Base-by-base conservation (phyloP, 2,888 invertebrate genomes). In the Tetramorium bicarinatum region DNA sequence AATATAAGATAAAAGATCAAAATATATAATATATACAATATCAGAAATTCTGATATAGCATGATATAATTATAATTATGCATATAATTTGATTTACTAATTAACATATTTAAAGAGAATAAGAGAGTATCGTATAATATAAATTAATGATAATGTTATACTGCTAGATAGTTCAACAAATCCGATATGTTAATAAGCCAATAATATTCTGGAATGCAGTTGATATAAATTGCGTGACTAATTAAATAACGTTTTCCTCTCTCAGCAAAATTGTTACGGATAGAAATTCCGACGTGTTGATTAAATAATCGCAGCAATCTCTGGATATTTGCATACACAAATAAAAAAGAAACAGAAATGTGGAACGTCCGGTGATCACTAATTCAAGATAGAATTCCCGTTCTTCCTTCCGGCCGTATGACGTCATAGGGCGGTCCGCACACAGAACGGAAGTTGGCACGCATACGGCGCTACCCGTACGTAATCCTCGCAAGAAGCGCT, bases 221-320 rank as follows among this genome's bases (percentile, higher is more conserved):
- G 25, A 64, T 38, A 64, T 76, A 64, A 76, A 66, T 76, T 25
- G 25, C 41, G 13, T 18, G 25, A 64, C 1, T 38, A 75, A 76
- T 66, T 25, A 4, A 76, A 76, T 64, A 66, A 76, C 25, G 6
- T 25, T 66, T 52, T 66, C 18, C 25, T 25, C 1, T 11, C 3
- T 11, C 25, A 8, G 18, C 21, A n/a, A 66, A 38, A 76, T 59
- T 29, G 44, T 47, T 21, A 52, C 25, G 21, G n/a, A n/a, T 11
- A 49, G 18, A 64, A 64, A 21, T 76, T 52, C 49, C 18, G 18
- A 49, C 34, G 21, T 18, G 49, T 49, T 64, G n/a, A 75, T 62
- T 75, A 76, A 76, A 76, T 49, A 76, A 64, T 66, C 76, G 3
- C n/a, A n/a, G 52, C 18, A 52, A 34, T 13, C 49, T 76, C 52